A percentile compares a stretch with the other conserved stretches of the same genome.
phyloP scores from a whole-genome alignment of 2,113 vertebrate genomes.

The Stomatorhinus ivindoensis region DNA sequence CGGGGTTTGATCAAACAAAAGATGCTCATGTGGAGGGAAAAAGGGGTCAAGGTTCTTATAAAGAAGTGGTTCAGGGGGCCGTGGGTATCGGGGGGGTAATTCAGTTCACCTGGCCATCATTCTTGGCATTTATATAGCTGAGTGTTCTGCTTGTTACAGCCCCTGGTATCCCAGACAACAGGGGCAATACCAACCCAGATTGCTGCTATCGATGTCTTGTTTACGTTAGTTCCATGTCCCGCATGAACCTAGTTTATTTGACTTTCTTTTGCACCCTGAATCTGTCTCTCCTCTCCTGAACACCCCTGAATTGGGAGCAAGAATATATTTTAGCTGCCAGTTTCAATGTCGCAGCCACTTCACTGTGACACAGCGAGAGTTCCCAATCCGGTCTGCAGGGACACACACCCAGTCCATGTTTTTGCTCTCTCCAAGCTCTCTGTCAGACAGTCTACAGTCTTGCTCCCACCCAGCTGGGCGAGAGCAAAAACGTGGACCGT shows the following conservation, averaged over 20 bases:
- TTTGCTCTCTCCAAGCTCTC: background rate
- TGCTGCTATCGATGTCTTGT: background rate
- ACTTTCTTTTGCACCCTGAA: background rate
- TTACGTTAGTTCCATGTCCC: background rate
- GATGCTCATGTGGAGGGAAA: background rate
- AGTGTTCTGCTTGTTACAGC: background rate
- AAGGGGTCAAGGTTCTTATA: background rate
- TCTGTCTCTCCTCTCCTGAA: background rate
- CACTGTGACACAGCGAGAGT: no score
- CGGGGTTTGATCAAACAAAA: background rate
- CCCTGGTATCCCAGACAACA: background rate
- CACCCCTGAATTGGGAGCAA: no score
- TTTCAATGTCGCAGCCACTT: no score
- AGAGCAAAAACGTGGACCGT: background rate
- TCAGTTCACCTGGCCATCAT: background rate
- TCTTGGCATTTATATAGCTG: background rate
- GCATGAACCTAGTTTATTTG: background rate
- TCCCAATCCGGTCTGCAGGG: background rate
- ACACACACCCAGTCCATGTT: background rate
- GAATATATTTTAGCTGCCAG: no score
- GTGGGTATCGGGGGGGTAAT: background rate
- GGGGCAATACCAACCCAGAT: background rate
- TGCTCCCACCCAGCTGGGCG: background rate
- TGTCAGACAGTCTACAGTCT: no score
- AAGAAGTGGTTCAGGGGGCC: background rate